Base-by-base conservation (phyloP, 2,113 vertebrate genomes). In the Saguinus midas region DNA sequence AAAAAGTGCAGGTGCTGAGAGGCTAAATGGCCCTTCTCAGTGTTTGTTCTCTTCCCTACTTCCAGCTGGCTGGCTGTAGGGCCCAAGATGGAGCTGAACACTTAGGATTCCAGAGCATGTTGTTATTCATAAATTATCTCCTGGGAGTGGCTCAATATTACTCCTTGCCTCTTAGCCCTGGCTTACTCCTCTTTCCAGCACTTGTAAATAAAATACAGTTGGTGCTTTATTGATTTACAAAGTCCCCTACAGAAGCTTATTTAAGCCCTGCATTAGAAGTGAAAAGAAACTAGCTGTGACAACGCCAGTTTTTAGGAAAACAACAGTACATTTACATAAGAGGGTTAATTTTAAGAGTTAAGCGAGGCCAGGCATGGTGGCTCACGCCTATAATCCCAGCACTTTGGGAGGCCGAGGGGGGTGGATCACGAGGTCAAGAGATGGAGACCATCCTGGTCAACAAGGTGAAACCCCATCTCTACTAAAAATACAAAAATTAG, bases 201-300 rank as follows among this genome's bases (percentile, higher is more conserved):
- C 55, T 72, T 97, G 78, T 90, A 78, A 95, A 94, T 66, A 92
- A 85, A 95, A 94, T 66, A 81, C 37, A 52, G 12, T 32, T 84
- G 66, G 75, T 88, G 73, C 89, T 52, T 78, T 80, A 94, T 72
- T 75, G 90, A 91, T 91, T 85, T 86, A 48, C 61, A 23, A 27
- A 93, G 61, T 48, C 72, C 81, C 43, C 25, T 29, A 17, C n/a
- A 23, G 17, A 82, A 81, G 70, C 55, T 95, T 82, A 68, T 80
- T 84, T 32, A 52, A 92, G 32, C 61, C 23, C 76, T 73, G 25
- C 21, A 0, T 50, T 37, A 25, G 45, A 84, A 94, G 27, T 57
- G 4, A 2, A 52, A 66, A 40, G 6, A 68, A 66, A 66, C 40
- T 21, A 75, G 68, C 52, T 16, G 25, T 94, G 73, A 48, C 17